These are phyloP conservation scores for Synanthedon myopaeformis DNA, from an alignment of 2,888 invertebrate species.

Conservation along the genomic window DNA sequence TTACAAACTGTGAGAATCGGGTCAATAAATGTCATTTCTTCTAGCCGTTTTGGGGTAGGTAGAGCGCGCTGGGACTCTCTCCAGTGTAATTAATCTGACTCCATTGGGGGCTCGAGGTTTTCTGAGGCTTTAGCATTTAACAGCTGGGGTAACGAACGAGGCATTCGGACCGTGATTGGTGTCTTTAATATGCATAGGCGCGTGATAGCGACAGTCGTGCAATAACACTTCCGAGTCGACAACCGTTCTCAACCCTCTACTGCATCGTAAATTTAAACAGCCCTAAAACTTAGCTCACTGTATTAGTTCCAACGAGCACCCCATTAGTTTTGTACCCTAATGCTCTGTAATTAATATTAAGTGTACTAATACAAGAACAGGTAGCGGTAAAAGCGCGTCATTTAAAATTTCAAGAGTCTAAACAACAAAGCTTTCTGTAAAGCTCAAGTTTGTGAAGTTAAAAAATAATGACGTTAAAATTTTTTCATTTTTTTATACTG, in stretches of 20 bases:
- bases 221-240: slow-evolving; percentile 5
- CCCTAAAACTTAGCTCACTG: slow-evolving; percentile 11
- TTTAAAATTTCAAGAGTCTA: too few species aligned
- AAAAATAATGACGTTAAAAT: too few species aligned
- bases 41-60: slow-evolving; percentile 10
- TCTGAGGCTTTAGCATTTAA: slow-evolving; percentile 22
- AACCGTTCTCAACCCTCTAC: not conserved
- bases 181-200: slow-evolving; percentile 42
- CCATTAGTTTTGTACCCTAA: slow-evolving; percentile 4
- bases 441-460: too few species aligned
- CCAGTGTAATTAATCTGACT: slow-evolving; percentile 41
- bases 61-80: slow-evolving; percentile 11
- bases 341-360: slow-evolving; percentile 14
- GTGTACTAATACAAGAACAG: slow-evolving; percentile 1
- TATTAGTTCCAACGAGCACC: slow-evolving; percentile 10
- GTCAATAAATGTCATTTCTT: slow-evolving; percentile 14
- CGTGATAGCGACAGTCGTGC: slow-evolving; percentile 12
- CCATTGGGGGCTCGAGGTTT: slow-evolving; percentile 13
- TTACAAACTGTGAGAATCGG: slow-evolving; percentile 1
- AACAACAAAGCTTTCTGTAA: too few species aligned
- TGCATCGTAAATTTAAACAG: slow-evolving; percentile 12
- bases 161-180: slow-evolving; percentile 33
- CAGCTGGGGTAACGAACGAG: slow-evolving; percentile 31
- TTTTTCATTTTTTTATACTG: too few species aligned
- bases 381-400: too few species aligned